phyloP scores from a whole-genome alignment of 2,113 vertebrate species.

The Pithys albifrons region DNA sequence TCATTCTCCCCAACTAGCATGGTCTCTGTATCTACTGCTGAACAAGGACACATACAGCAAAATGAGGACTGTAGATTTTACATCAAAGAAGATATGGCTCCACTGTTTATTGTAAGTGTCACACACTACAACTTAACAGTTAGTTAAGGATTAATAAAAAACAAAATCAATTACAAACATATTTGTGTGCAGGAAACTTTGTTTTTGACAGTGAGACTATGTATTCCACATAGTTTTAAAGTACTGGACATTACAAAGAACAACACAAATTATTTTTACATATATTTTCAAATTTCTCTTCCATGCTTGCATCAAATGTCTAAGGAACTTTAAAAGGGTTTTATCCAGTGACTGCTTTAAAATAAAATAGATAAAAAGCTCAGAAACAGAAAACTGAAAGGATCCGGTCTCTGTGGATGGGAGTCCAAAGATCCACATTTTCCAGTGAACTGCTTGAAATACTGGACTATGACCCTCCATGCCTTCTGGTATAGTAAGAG shows the following conservation, averaged over 20 bases:
- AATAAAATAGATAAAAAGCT: background rate
- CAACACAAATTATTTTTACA: background rate
- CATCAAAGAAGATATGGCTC: background rate
- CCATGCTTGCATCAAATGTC: background rate
- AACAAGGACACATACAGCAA: background rate
- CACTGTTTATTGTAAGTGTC: background rate
- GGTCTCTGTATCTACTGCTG: background rate
- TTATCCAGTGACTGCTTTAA: background rate
- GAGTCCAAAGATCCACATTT: background rate
- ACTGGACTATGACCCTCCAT: rapidly evolving
- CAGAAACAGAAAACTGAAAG: background rate
- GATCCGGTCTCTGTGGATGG: rapidly evolving
- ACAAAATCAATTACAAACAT: background rate
- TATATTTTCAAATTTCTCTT: background rate
- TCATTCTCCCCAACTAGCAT: background rate
- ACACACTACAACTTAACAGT: background rate
- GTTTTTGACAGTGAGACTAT: background rate
- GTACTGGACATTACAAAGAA: background rate
- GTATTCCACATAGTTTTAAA: background rate
- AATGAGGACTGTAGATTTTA: background rate
- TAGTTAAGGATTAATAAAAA: background rate
- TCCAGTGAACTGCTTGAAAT: background rate
- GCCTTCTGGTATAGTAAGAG: background rate
- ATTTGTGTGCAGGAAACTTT: background rate
- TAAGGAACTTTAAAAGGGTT: background rate